Evolutionary conservation across 2,888 invertebrate species (phyloP).

Genomic region (Andrena hattorfiana): DNA sequence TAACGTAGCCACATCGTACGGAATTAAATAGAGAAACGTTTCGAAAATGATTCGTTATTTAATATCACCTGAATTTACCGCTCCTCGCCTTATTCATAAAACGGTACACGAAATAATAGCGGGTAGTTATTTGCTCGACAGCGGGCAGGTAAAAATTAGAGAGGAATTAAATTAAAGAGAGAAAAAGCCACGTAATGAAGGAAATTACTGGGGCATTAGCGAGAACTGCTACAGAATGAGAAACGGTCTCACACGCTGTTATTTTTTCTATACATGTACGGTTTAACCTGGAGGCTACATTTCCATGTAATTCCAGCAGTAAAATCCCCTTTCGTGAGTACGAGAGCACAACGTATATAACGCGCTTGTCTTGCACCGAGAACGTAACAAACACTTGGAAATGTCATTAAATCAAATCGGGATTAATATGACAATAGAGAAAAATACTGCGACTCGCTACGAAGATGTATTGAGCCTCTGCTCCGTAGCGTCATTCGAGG

Average conservation of each 20-base stretch:
- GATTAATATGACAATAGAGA: not conserved
- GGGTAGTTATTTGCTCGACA: not conserved
- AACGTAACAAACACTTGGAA: not conserved
- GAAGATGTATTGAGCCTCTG: not conserved
- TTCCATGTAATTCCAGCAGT: not conserved
- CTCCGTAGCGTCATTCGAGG: constrained; percentile 14
- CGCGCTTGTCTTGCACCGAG: not conserved
- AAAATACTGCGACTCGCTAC: not conserved
- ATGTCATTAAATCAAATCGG: not conserved
- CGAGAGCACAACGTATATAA: not conserved
- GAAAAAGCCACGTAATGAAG: constrained; percentile 14
- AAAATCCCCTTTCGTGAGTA: not conserved
- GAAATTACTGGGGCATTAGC: constrained; percentile 21
- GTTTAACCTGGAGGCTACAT: not conserved
- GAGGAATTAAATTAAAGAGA: not conserved
- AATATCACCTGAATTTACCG: not conserved
- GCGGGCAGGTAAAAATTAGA: too few species aligned
- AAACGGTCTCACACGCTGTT: not conserved
- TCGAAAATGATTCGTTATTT: not conserved
- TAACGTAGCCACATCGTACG: not conserved
- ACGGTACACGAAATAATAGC: not conserved
- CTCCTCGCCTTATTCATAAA: not conserved
- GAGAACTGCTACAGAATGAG: not conserved
- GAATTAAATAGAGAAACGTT: not conserved
- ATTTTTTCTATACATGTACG: not conserved